Conservation (phyloP, 2,113 vertebrate species). For the Brachirus orientalis region DNA sequence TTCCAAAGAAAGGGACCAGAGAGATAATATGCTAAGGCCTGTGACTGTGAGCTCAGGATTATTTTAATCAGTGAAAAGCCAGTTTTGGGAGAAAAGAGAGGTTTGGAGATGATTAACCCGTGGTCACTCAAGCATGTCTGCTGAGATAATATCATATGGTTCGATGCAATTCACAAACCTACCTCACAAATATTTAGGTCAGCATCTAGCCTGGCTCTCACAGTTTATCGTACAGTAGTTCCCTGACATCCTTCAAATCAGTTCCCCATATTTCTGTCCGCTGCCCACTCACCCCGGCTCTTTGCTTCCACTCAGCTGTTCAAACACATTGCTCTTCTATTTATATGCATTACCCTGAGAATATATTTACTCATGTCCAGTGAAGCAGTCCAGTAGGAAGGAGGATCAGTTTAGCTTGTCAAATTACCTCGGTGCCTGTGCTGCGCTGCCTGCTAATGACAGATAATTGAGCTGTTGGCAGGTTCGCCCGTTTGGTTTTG, state of each 20-base stretch:
- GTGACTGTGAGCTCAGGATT: constrained; percentile 28
- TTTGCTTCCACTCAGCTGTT: constrained; percentile 82
- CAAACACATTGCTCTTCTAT: constrained; percentile 84
- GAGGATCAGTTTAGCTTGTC: constrained; percentile 89
- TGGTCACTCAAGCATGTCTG: constrained; percentile 9
- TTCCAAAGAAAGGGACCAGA: not conserved
- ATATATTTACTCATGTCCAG: constrained; percentile 90
- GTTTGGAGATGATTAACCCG: constrained; percentile 48
- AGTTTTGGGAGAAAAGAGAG: constrained; percentile 4
- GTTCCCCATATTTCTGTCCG: constrained; percentile 13
- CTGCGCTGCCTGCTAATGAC: constrained; percentile 86
- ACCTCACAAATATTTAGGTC: not conserved
- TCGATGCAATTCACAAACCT: constrained; percentile 2
- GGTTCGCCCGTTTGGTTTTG: constrained; percentile 41
- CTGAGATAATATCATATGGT: constrained; percentile 20
- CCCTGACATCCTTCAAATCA: constrained; percentile 2
- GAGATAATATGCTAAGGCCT: constrained; percentile 35
- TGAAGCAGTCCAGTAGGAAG: constrained; percentile 87
- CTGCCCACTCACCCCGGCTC: constrained; percentile 5
- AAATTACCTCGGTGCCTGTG: constrained; percentile 83
- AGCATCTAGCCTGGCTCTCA: not conserved
- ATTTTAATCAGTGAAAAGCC: constrained; percentile 51
- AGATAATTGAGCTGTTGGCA: constrained; percentile 89
- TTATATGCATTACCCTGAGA: constrained; percentile 84
- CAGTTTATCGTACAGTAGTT: constrained; percentile 3